phyloP scores from a whole-genome alignment of 1,140 invertebrate genomes.

The Drosophila bocki region DNA sequence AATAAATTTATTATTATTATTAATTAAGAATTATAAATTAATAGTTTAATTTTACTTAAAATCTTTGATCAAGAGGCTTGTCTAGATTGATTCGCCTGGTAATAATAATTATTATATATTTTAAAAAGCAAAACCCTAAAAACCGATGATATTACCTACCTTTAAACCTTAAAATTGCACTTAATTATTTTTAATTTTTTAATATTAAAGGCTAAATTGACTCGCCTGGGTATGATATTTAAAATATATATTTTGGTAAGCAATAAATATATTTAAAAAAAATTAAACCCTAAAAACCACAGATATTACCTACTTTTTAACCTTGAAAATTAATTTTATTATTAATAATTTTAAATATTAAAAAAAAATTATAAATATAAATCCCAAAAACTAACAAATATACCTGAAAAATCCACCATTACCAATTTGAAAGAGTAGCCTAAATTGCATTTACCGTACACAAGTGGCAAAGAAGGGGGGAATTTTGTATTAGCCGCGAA shows the following conservation, averaged over 20 bases:
- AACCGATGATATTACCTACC: not conserved
- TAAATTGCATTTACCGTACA: constrained; percentile 42
- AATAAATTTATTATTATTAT: not conserved
- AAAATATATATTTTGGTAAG: not conserved
- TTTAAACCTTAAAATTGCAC: not conserved
- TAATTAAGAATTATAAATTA: not conserved
- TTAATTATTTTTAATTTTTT: not conserved
- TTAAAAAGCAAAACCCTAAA: not conserved
- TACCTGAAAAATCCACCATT: not conserved
- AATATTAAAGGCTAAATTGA: not conserved
- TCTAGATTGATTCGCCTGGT: too few species aligned
- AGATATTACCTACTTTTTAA: rapidly evolving
- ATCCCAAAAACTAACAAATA: too few species aligned
- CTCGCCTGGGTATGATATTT: not conserved
- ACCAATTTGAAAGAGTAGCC: constrained; percentile 18
- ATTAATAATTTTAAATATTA: not conserved
- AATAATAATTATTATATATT: too few species aligned
- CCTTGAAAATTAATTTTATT: not conserved
- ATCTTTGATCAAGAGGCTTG: too few species aligned
- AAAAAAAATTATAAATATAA: not conserved
- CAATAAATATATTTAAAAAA: not conserved
- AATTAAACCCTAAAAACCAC: too few species aligned
- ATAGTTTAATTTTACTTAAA: too few species aligned
- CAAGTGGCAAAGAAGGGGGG: constrained; percentile 9
- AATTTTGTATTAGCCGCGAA: constrained; percentile 66